Evolutionary conservation across 2,888 invertebrate genomes (phyloP).

Genomic region (Drosophila borealis): DNA sequence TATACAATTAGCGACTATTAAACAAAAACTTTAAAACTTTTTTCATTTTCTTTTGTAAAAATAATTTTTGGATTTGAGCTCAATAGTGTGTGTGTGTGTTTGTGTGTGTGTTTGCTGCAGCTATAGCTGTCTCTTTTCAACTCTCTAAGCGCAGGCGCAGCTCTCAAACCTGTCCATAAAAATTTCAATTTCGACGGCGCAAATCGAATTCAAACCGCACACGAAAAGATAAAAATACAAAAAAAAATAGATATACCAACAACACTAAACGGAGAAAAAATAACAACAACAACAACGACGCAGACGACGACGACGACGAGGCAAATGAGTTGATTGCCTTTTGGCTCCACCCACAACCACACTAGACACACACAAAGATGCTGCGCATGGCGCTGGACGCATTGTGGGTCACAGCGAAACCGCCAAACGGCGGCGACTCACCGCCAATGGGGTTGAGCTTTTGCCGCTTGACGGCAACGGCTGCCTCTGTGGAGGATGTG

Average conservation of each 20-base stretch:
- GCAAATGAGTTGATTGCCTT: conserved; percentile 48
- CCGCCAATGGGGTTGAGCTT: conserved; percentile 66
- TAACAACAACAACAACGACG: conserved; percentile 50
- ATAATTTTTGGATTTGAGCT: conserved; percentile 78
- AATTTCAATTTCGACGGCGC: conserved; percentile 67
- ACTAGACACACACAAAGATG: conserved; percentile 80
- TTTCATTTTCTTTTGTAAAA: conserved; percentile 40
- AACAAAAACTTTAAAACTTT: conserved; percentile 34
- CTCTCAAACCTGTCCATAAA: conserved; percentile 57
- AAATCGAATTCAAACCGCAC: conserved; percentile 64
- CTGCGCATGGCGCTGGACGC: conserved; percentile 80
- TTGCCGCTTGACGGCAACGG: conserved; percentile 71
- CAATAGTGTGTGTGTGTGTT: conserved; percentile 44
- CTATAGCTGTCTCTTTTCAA: conserved; percentile 55
- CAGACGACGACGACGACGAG: conserved; percentile 14
- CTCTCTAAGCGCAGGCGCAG: conserved; percentile 27
- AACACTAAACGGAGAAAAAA: conserved; percentile 30
- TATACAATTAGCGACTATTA: conserved; percentile 53
- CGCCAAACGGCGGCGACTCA: conserved; percentile 53
- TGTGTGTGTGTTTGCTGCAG: conserved; percentile 37
- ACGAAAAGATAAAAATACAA: conserved; percentile 44
- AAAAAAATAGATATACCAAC: conserved; percentile 40
- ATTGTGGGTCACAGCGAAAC: conserved; percentile 71
- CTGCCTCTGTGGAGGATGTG: conserved; percentile 41
- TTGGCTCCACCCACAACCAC: conserved; percentile 65